These are phyloP conservation scores for Nothocercus julius DNA, from an alignment of 2,113 vertebrate genomes.

Conservation along the genomic window DNA sequence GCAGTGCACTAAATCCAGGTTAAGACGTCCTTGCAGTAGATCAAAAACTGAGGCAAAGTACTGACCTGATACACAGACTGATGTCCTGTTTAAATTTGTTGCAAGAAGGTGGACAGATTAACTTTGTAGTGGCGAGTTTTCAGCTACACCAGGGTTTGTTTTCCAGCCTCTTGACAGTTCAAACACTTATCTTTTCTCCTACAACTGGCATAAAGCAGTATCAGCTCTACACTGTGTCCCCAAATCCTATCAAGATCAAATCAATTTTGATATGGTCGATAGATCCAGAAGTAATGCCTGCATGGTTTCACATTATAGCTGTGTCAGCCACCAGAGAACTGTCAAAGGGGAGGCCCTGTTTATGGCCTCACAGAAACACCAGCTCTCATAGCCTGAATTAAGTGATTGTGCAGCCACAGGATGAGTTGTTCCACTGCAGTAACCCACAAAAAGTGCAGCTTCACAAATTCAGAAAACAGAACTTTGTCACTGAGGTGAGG, in stretches of 20 bases:
- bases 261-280: neutral
- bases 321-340: neutral
- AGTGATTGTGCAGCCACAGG: neutral
- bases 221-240: neutral
- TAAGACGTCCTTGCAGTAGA: neutral
- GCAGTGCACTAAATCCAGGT: neutral
- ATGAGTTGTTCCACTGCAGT: neutral
- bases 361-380: neutral
- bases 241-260: neutral
- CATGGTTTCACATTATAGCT: neutral
- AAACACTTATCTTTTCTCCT: neutral
- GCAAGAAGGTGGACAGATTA: neutral
- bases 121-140: neutral
- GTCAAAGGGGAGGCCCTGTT: neutral
- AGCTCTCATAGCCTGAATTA: neutral
- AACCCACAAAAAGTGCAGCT: neutral
- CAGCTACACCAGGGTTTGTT: neutral
- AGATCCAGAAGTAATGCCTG: neutral
- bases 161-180: neutral
- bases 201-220: neutral
- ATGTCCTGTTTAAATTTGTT: neutral
- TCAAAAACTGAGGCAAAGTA: neutral
- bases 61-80: neutral
- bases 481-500: neutral
- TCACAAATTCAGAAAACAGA: neutral